These are phyloP conservation scores for Torymus auratus DNA, from an alignment of 2,888 invertebrate genomes.

Conservation along the genomic window DNA sequence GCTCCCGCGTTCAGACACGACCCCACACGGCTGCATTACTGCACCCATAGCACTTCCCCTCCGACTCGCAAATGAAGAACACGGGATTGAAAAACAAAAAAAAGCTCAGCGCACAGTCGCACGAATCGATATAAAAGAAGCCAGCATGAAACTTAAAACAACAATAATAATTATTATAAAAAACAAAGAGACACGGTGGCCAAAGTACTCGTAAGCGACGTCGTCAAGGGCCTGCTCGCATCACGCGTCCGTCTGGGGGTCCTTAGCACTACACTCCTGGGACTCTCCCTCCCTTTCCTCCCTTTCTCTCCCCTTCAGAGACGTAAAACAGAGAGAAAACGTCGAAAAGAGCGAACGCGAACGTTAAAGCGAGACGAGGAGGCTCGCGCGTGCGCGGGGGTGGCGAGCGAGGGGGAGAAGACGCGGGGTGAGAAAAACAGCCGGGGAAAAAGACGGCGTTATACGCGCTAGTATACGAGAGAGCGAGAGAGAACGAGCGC, in stretches of 20 bases:
- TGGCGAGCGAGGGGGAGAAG: neutral
- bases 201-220: constrained; percentile 44
- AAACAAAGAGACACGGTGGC: neutral
- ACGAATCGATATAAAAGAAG: no score
- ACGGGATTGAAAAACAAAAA: no score
- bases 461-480: neutral
- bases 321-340: constrained; percentile 53
- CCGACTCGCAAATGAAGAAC: no score
- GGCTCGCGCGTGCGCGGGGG: constrained; percentile 18
- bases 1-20: neutral
- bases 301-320: constrained; percentile 2
- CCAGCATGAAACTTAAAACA: neutral
- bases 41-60: neutral
- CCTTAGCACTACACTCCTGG: constrained; percentile 73
- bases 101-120: no score
- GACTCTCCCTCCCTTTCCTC: constrained; percentile 39
- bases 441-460: neutral
- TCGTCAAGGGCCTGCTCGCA: constrained; percentile 61
- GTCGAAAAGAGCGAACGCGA: constrained; percentile 28
- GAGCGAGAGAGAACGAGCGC: constrained; percentile 44
- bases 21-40: constrained; percentile 8
- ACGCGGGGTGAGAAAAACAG: neutral
- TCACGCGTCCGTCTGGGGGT: constrained; percentile 58
- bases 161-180: neutral
- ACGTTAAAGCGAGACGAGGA: constrained; percentile 12